Evolutionary conservation across 2,888 invertebrate genomes (phyloP), one percentile per base, ranked within the genome.

Genomic region (Patella depressa): DNA sequence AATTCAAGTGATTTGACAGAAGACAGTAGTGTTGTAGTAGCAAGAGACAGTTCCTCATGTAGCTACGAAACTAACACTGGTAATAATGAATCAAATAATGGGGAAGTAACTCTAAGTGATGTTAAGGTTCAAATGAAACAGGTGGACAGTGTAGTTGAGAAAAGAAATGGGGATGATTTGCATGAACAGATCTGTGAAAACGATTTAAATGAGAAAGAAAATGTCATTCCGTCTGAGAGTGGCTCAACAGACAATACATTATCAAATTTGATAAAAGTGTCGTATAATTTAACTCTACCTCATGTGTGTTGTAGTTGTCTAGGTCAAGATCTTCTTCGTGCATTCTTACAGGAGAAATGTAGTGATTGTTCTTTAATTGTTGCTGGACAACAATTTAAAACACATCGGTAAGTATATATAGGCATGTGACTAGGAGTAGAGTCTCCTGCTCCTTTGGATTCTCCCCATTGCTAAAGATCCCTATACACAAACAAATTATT

Each of bases 281-380:
- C 82, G 3, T 81, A 81, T 59, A 54, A 72, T 57, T 53, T 78
- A 2, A 69, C 76, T 7, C 34, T 83, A 55, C 83, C 83, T 2
- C 79, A 82, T 74, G 78, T 81, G 57, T 77, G 87, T 0, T 86
- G 87, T 79, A 84, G 84, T 72, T 74, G 77, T 45, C 79, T 88
- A 9, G 88, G 87, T 17, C 82, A 82, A 55, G 86, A 88, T 76
- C 79, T 88, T 55, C 78, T 88, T 53, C 80, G 84, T 29, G 80
- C 84, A 73, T 85, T 84, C 71, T 78, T 87, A 9, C 81, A 83
- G 24, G 81, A 85, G 24, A 53, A 79, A 7, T 71, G 79, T 55
- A 82, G 80, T 75, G 87, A 88, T 73, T 85, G 84, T 76, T 74
- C 79, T 1, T 79, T 88, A 11, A 69, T 77, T 5, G 86, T 87